Base-by-base conservation (phyloP, 2,797 vertebrate species). In the Natrix natrix region DNA sequence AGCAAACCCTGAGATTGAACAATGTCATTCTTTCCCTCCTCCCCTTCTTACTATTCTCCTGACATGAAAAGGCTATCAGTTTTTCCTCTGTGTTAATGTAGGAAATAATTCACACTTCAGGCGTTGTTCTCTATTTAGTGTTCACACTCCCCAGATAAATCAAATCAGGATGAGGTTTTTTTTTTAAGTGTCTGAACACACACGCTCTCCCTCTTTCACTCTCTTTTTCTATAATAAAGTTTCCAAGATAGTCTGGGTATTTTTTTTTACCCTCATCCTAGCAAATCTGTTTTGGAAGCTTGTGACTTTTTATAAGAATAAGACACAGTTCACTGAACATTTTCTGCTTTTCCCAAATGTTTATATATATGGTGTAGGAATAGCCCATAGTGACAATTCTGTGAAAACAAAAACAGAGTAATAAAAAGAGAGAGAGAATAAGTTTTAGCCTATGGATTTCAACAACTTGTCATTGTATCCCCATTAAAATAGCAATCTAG, bases 91-190 rank as follows among this genome's bases (percentile, higher is more conserved):
- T 97, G 97, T 97, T 98, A 98, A 98, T 98, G 98, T 97, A 96
- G 97, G 97, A 98, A 98, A 98, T 98, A 98, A 98, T 98, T 98
- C 98, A 98, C 96, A 97, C 96, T 97, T 95, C 96, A 97, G 97
- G 96, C 96, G 93, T 96, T 97, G 97, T 97, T 97, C 97, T 98
- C 98, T 98, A 98, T 98, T 98, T 98, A 98, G 98, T 96, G 98
- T 95, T 98, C 97, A 96, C 97, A 90, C 98, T 97, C 97, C 97
- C 97, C 92, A 96, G 96, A 98, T 98, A 97, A 96, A 97, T 96
- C 98, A 98, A 95, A 96, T 94, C 94, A 93, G 89, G 59, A 74
- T 92, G 88, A 89, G 87, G 4, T 4, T 16, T 83, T 87, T 87
- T 90, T 88, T 88, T 24, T 0, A 95, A 96, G 93, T 96, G 93